phyloP scores from a whole-genome alignment of 2,888 invertebrate genomes.

The Molorchus minor region DNA sequence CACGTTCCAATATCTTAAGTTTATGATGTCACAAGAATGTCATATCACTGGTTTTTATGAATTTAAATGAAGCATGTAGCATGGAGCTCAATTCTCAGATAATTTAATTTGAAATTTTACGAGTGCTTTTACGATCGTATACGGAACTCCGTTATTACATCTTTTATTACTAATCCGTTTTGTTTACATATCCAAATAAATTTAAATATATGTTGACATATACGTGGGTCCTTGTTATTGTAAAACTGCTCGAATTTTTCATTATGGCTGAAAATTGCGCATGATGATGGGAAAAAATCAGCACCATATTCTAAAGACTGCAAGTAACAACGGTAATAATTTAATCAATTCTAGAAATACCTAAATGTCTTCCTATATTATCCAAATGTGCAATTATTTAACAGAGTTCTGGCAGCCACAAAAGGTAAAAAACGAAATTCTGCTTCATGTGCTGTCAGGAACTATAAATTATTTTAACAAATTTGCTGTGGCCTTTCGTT shows the following conservation, averaged over 20 bases:
- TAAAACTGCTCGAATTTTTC: not conserved
- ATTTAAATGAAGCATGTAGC: slow-evolving; percentile 57
- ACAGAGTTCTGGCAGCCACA: too few relatives aligned
- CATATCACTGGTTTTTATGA: slow-evolving; percentile 61
- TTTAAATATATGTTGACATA: slow-evolving; percentile 36
- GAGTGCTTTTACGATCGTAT: slow-evolving; percentile 54
- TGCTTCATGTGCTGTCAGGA: too few relatives aligned
- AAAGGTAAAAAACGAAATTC: too few relatives aligned
- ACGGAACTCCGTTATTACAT: slow-evolving; percentile 49
- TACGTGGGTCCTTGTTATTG: slow-evolving; percentile 9
- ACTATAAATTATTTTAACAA: too few relatives aligned
- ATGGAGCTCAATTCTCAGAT: slow-evolving; percentile 50
- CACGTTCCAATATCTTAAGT: slow-evolving; percentile 59
- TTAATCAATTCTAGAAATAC: too few relatives aligned
- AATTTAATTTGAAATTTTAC: slow-evolving; percentile 58
- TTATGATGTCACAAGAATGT: slow-evolving; percentile 62
- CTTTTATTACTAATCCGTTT: slow-evolving; percentile 51
- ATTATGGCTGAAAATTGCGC: not conserved
- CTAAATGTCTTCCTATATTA: too few relatives aligned
- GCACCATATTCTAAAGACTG: too few relatives aligned
- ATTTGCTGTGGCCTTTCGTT: too few relatives aligned
- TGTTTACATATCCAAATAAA: slow-evolving; percentile 50
- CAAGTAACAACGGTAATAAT: too few relatives aligned
- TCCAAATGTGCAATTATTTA: too few relatives aligned
- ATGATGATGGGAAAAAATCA: too few relatives aligned